Evolutionary conservation across 1,140 invertebrate genomes (phyloP), one percentile per base, ranked within the genome.

Genomic region (Orius insidiosus): DNA sequence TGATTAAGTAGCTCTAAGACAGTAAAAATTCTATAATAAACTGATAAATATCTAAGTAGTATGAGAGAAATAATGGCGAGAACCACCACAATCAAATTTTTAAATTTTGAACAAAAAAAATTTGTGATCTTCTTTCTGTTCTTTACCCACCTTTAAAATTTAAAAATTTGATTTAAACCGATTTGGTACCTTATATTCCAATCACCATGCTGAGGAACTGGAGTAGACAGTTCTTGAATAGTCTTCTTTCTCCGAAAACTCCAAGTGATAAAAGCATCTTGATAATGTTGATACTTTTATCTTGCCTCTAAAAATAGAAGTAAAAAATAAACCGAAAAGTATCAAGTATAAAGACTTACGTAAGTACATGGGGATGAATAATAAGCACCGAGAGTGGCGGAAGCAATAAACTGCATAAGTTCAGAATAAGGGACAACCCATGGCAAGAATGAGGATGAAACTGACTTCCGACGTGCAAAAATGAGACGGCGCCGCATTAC

Each of bases 401-500:
- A 69, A 31, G 85, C 70, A 50, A 89, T 69, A 58, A 86, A 87
- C 55, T 79, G 68, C 64, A 89, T 70, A 11, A 88, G 63, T 59
- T 88, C 83, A 40, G 70, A 73, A 60, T 85, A 81, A 16, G 79
- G 72, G 1, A 85, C 71, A 78, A 68, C 10, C 80, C 80, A 45
- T 72, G 67, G 32, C 69, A 71, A 49, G 70, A 70, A 57, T 78
- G 68, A 13, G 78, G 77, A 62, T 80, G 72, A 60, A 76, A 77
- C 15, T 66, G 60, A 53, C 75, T 75, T 30, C 78, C 77, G 8
- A 86, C 66, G 57, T 83, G 79, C 41, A 88, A 62, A 61, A 89
- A 87, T 38, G 79, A 85, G 56, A 83, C 83, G 2, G 78, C 69
- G 85, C 76, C 15, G 80, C 81, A 55, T 73, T 76, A 54, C 75